These are phyloP conservation scores for Dynastes grantii DNA, from an alignment of 2,888 invertebrate genomes.

Conservation along the genomic window DNA sequence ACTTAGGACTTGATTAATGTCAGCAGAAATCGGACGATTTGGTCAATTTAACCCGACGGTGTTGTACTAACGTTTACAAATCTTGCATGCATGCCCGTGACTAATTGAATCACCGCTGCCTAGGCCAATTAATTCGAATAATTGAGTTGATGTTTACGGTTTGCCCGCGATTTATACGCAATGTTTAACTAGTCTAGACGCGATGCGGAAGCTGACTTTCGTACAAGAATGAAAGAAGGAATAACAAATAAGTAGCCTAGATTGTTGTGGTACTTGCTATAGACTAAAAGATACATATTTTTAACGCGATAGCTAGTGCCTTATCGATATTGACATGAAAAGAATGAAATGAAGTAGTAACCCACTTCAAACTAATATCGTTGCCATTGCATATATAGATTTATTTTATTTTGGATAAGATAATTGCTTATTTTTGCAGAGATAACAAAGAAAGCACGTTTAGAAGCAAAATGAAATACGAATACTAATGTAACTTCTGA, in stretches of 20 bases:
- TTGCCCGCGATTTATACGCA: slow-evolving; percentile 31
- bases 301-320: no score
- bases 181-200: slow-evolving; percentile 36
- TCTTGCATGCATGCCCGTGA: slow-evolving; percentile 47
- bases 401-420: no score
- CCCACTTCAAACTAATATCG: no score
- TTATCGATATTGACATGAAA: no score
- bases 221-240: background rate
- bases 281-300: no score
- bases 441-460: no score
- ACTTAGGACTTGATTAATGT: slow-evolving; percentile 46
- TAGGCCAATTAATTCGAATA: slow-evolving; percentile 49
- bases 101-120: slow-evolving; percentile 48
- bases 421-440: no score
- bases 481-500: no score
- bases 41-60: slow-evolving; percentile 48
- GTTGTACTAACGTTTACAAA: slow-evolving; percentile 51
- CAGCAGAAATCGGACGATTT: slow-evolving; percentile 45
- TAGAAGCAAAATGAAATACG: no score
- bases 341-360: no score
- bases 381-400: no score
- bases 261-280: no score
- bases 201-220: slow-evolving; percentile 11
- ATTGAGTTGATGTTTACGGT: slow-evolving; percentile 45
- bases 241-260: background rate